Base-by-base conservation (phyloP, 2,888 invertebrate species). In the Coelopa pilipes region DNA sequence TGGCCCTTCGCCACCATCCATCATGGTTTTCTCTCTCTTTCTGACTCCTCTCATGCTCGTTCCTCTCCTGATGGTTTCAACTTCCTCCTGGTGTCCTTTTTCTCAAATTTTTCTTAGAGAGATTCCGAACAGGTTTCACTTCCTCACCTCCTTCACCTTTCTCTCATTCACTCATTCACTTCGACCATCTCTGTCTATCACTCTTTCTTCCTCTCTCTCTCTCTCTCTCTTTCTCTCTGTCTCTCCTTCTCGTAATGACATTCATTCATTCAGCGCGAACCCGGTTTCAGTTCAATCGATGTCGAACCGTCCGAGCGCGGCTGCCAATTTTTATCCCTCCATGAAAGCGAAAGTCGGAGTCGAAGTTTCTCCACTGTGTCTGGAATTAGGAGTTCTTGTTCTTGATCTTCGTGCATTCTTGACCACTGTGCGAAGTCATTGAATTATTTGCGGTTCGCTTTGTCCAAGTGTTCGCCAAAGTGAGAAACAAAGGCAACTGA, bases 301-400 rank as follows among this genome's bases (percentile, higher is more conserved):
- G 34, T 34, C 34, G 34, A 34, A 34, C 34, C 55, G 17, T n/a
- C 55, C 21, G 3, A 19, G 3, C 15, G 46, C 5, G 17, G n/a
- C 63, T 63, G n/a, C 63, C 15, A 17, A 17, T 46, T 15, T 53
- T 19, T 68, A 45, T 17, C 13, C 19, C 62, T 15, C 21, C 57
- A 49, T 71, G 57, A 46, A 69, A 74, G 73, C 65, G 73, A 74
- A 74, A 74, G 69, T 74, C 67, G 7, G 7, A 34, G 34, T 4
- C 7, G 34, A 34, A 34, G 34, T 34, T 4, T 34, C 34, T n/a
- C 34, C 34, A 4, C 34, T 34, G 4, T 34, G 4, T 72, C 15
- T 53, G 13, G 13, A 49, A 45, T 65, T 47, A n/a, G 65, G 11
- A 2, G 21, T 55, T 15, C 46, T 4, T 53, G 17, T 34, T 62